Evolutionary conservation across 2,888 invertebrate species (phyloP).

Genomic region (Scotopteryx bipunctaria): DNA sequence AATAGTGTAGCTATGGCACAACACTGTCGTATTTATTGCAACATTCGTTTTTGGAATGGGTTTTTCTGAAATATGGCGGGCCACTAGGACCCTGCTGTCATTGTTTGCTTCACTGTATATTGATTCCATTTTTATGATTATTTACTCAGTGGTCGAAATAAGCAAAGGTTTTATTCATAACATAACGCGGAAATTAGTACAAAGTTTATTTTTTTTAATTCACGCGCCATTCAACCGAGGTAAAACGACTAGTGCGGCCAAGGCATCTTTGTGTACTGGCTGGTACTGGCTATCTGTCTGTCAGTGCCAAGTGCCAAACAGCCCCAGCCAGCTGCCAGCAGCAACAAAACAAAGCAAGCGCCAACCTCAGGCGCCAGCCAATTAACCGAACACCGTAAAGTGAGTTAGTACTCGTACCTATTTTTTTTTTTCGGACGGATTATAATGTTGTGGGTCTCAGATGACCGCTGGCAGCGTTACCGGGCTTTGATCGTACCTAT

Average conservation of each 20-base stretch:
- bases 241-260: conserved; percentile 42
- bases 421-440: too few species aligned
- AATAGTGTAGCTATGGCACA: conserved; percentile 66
- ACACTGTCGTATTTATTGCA: conserved; percentile 64
- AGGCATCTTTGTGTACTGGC: conserved; percentile 51
- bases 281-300: neutral
- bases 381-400: too few species aligned
- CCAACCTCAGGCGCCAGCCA: too few species aligned
- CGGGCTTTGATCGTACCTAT: too few species aligned
- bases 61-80: conserved; percentile 64
- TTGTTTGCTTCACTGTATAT: conserved; percentile 59
- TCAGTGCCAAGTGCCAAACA: too few species aligned
- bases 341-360: too few species aligned
- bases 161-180: conserved; percentile 11
- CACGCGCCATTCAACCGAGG: conserved; percentile 40
- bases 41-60: conserved; percentile 50
- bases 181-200: conserved; percentile 17
- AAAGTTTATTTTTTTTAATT: conserved; percentile 33
- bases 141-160: conserved; percentile 1
- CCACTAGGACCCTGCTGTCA: conserved; percentile 49
- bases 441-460: too few species aligned
- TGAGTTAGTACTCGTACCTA: too few species aligned
- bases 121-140: conserved; percentile 57
- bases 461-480: too few species aligned
- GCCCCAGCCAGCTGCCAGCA: conserved; percentile 26